Conservation (phyloP, 2,113 vertebrate species). For the Triplophysa dalaica region DNA sequence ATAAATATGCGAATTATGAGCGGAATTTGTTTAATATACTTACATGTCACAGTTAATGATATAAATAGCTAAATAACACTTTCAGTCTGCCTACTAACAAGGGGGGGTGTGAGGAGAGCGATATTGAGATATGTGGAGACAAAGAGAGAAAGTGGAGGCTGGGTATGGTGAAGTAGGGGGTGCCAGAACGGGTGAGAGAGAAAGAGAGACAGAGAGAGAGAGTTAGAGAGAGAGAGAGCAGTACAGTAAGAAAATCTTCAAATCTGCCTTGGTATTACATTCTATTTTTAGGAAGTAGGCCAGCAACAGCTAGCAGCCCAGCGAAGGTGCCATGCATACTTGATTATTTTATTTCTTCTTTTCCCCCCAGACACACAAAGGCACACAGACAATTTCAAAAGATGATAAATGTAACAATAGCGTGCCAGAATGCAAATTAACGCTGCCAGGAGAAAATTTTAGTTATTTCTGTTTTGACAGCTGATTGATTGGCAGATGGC, state of each 20-base stretch:
- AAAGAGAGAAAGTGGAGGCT: constrained; percentile 24
- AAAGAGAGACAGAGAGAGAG: constrained; percentile 21
- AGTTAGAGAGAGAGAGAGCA: constrained; percentile 8
- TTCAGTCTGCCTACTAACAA: constrained; percentile 11
- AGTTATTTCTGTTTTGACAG: constrained; percentile 26
- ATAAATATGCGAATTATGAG: not conserved
- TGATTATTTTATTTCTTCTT: constrained; percentile 45
- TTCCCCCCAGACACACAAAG: constrained; percentile 27
- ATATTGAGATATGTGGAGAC: constrained; percentile 16
- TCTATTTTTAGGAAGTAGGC: constrained; percentile 64
- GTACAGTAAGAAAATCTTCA: constrained; percentile 47
- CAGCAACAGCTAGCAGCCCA: constrained; percentile 53
- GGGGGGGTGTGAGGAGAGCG: constrained; percentile 18
- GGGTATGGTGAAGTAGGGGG: not conserved
- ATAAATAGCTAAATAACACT: constrained; percentile 38
- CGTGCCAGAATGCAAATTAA: constrained; percentile 19
- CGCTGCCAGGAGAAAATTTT: constrained; percentile 22
- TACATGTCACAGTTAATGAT: constrained; percentile 26
- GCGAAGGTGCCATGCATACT: constrained; percentile 40
- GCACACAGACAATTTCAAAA: constrained; percentile 21
- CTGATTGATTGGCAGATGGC: constrained; percentile 36
- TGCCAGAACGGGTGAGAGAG: constrained; percentile 28
- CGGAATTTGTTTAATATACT: constrained; percentile 12
- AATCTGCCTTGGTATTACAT: constrained; percentile 55
- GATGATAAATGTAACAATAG: constrained; percentile 33